Base-by-base conservation (phyloP, 2,888 invertebrate species). In the Nebria salina region DNA sequence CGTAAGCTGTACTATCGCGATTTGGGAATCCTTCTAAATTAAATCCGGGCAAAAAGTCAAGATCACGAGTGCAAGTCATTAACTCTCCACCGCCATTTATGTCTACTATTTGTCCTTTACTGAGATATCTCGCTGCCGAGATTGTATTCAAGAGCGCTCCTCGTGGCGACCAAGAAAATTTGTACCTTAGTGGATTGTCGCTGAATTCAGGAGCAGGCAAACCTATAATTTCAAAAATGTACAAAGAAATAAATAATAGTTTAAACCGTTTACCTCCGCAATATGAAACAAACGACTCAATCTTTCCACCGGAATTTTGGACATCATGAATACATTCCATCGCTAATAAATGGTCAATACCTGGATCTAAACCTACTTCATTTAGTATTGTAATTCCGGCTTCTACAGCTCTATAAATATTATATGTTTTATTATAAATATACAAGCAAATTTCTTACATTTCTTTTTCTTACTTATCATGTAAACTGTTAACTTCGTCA, bases 341-440 rank as follows among this genome's bases (percentile, higher is more conserved):
- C 0, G 99, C 99, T 79, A 99, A 89, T 84, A 99, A 91, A 82
- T 82, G 82, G 88, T 98, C 98, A 84, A 98, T 98, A n/a, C 99
- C 99, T 0, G 99, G 99, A 88, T 99, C 99, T 43, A 99, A 91
- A 0, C 99, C 99, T 0, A 98, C 95, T 90, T 99, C 99, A 87
- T 99, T 99, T 83, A 99, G 90, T 68, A 99, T 92, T 0, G 98
- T 98, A 0, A 99, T 91, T 0, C 97, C 98, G 0, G 97, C 97
- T 54, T 95, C 93, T 75, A 93, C 91, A 0, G 99, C 99, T 79
- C 96, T 96, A 84, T 25, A 84, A 84, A 82, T 65, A 43, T 54
- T 82, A 70, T n/a, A 9, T 77, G 15, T 42, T 20, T 5, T 41
- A 65, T 34, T 72, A 25, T 25, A n/a, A 72, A 66, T 66, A 6